Base-by-base conservation (phyloP, 2,113 vertebrate species). In the Calonectris borealis region DNA sequence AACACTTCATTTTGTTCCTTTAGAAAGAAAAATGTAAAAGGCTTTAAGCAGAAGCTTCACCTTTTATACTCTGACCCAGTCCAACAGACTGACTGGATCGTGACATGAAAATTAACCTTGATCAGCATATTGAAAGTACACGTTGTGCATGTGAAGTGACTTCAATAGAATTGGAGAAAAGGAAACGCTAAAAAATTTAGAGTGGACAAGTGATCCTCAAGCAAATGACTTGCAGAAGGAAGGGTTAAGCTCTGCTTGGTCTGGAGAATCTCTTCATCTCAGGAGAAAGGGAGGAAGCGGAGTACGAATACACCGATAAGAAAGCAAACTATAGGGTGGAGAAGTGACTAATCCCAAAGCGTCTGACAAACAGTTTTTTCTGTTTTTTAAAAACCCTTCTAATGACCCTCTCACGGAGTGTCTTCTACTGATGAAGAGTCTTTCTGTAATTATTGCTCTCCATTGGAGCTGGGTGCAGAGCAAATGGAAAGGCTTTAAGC, bases 341-440 rank as follows among this genome's bases (percentile, higher is more conserved):
- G 69, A 96, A 93, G 61, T 21, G 16, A 80, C 83, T 89, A 75
- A 85, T 65, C 54, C 70, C 57, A 66, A 86, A 93, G 62, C 6
- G 15, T 79, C 42, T 46, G 78, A 84, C 76, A 90, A 96, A 94
- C 26, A 79, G 20, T 44, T 88, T 68, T 86, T 54, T 38, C 34
- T 9, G 6, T 27, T 78, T 88, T 36, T 11, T 15, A 58, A 86
- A 92, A 64, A 72, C 6, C 12, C 16, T 86, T 91, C 44, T 86
- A 96, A 96, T 66, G 51, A 94, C 61, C 58, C 54, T 96, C 75
- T 91, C 13, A 16, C 75, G 32, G 18, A 92, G 68, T 69, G 62
- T 58, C 79, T 94, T 96, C 95, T 90, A 65, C 66, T 83, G 93
- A 95, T 90, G 79, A 95, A 86, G 61, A 93, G 65, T 73, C 27